These are phyloP conservation scores for Siniperca knerii DNA, from an alignment of 2,113 vertebrate genomes.

Conservation along the genomic window DNA sequence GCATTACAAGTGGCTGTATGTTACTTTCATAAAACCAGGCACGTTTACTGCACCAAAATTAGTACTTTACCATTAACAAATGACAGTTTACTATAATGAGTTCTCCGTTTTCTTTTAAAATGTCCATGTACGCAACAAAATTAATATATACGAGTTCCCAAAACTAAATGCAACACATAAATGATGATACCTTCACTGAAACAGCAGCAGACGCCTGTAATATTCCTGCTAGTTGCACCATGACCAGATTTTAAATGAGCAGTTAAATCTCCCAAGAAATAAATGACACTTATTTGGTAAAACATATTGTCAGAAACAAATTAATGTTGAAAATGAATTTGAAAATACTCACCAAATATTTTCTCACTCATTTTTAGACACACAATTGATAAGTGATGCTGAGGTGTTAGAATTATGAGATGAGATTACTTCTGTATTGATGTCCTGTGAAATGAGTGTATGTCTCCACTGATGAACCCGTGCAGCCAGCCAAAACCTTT, in stretches of 20 bases:
- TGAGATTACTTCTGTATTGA: not conserved
- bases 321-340: not conserved
- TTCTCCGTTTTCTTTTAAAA: not conserved
- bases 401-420: not conserved
- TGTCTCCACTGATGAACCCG: not conserved
- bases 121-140: not conserved
- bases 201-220: not conserved
- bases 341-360: not conserved
- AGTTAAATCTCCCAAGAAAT: too few species aligned
- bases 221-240: not conserved
- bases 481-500: not conserved
- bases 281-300: not conserved
- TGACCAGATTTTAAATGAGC: not conserved
- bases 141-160: not conserved
- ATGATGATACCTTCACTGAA: not conserved
- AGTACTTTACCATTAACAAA: not conserved
- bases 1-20: not conserved
- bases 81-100: not conserved
- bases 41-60: not conserved
- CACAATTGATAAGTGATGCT: not conserved
- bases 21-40: not conserved
- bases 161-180: not conserved
- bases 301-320: not conserved
- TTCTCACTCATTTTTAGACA: too few species aligned
- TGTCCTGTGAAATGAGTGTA: not conserved